phyloP scores from a whole-genome alignment of 2,888 invertebrate species.

The Diaprepes abbreviatus region DNA sequence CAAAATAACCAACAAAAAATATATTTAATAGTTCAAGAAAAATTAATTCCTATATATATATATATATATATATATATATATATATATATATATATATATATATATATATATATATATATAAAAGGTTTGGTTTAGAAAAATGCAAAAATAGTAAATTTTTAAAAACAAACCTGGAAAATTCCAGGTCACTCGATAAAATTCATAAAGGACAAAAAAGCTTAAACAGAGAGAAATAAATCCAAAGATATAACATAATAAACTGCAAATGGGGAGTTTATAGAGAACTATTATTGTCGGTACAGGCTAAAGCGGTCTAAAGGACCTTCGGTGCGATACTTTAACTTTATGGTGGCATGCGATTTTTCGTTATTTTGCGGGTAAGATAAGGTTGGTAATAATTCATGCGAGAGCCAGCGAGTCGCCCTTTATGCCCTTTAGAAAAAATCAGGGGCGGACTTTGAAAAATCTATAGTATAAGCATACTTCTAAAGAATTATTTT shows the following conservation, averaged over 20 bases:
- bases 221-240: conserved; percentile 34
- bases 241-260: conserved; percentile 44
- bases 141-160: neutral
- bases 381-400: conserved; percentile 44
- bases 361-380: conserved; percentile 41
- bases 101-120: too few species aligned
- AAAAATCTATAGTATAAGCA: too few species aligned
- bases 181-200: conserved; percentile 2
- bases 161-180: neutral
- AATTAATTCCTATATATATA: too few species aligned
- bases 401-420: conserved; percentile 16
- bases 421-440: conserved; percentile 7
- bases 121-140: too few species aligned
- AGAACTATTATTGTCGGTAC: conserved; percentile 32
- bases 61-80: too few species aligned
- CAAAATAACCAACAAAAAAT: too few species aligned
- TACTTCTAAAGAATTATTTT: too few species aligned
- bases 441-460: conserved; percentile 1
- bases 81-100: too few species aligned
- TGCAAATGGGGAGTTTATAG: conserved; percentile 46
- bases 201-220: conserved; percentile 5
- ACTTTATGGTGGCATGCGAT: conserved; percentile 42
- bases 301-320: conserved; percentile 30
- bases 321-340: conserved; percentile 41
- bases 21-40: too few species aligned